Evolutionary conservation across 2,113 vertebrate species (phyloP).

Genomic region (Saccopteryx leptura): DNA sequence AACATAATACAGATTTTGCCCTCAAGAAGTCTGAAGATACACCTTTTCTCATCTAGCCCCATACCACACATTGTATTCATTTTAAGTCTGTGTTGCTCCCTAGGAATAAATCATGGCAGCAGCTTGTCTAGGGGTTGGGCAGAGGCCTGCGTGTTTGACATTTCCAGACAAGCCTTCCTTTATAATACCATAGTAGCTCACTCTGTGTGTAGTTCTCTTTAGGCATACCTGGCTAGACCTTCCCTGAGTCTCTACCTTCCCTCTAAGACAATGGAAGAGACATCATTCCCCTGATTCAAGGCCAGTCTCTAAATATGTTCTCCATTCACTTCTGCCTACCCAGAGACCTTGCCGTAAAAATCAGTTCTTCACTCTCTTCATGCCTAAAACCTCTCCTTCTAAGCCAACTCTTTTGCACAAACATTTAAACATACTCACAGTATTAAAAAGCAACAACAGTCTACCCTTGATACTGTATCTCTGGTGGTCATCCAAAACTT

Average conservation of each 20-base stretch:
- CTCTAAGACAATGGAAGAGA: neutral
- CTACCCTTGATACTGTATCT: neutral
- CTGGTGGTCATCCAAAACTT: neutral
- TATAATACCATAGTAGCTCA: neutral
- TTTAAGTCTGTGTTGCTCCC: neutral
- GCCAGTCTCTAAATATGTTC: neutral
- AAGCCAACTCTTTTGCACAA: neutral
- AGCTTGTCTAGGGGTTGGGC: neutral
- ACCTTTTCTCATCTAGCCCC: neutral
- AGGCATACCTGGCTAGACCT: neutral
- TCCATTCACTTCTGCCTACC: neutral
- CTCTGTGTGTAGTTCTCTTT: neutral
- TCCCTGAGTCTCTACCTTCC: neutral
- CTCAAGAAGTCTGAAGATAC: neutral
- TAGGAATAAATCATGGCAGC: neutral
- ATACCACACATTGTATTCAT: neutral
- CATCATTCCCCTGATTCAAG: neutral
- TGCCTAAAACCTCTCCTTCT: neutral
- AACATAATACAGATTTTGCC: neutral
- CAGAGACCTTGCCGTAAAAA: neutral
- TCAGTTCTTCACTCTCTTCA: neutral
- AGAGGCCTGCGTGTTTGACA: neutral
- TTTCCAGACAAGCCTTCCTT: neutral
- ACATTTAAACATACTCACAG: slow-evolving; percentile 8
- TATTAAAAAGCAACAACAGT: neutral